Evolutionary conservation across 2,888 invertebrate species (phyloP).

Genomic region (Platypus cylindrus): DNA sequence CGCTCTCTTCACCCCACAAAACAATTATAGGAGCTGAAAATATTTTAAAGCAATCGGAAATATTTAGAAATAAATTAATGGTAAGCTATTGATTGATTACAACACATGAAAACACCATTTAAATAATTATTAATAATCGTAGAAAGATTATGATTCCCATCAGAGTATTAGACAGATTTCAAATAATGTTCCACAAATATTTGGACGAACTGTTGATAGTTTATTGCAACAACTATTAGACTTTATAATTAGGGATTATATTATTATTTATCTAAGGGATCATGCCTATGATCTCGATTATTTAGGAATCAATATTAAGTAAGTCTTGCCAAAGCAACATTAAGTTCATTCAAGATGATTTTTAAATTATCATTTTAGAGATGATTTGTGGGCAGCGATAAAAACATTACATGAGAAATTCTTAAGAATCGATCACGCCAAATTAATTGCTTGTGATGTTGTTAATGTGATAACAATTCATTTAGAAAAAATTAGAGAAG

Average conservation of each 20-base stretch:
- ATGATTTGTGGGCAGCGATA: constrained; percentile 73
- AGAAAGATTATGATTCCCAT: constrained; percentile 28
- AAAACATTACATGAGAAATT: constrained; percentile 62
- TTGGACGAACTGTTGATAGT: constrained; percentile 72
- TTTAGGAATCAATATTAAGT: constrained; percentile 39
- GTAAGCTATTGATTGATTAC: constrained; percentile 30
- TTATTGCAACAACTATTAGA: constrained; percentile 74
- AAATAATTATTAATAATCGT: constrained; percentile 11
- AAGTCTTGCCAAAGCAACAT: constrained; percentile 17
- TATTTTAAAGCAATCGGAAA: constrained; percentile 47
- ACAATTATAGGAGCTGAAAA: constrained; percentile 47
- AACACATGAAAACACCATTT: not conserved
- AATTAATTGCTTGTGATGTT: constrained; percentile 71
- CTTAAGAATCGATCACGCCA: constrained; percentile 65
- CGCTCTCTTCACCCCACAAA: constrained; percentile 52
- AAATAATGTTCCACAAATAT: constrained; percentile 58
- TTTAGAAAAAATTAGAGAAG: constrained; percentile 72
- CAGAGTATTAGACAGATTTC: constrained; percentile 19
- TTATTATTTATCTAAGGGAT: constrained; percentile 59
- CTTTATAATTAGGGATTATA: constrained; percentile 65
- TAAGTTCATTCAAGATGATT: not conserved
- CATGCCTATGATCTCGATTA: constrained; percentile 40
- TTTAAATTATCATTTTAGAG: constrained; percentile 37
- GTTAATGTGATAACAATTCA: constrained; percentile 70
- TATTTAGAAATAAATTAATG: constrained; percentile 48